Percentiles rank a stretch among this genome's conserved stretches.
These are phyloP conservation scores for Lerema accius DNA, from an alignment of 1,140 invertebrate species.

Conservation along the genomic window DNA sequence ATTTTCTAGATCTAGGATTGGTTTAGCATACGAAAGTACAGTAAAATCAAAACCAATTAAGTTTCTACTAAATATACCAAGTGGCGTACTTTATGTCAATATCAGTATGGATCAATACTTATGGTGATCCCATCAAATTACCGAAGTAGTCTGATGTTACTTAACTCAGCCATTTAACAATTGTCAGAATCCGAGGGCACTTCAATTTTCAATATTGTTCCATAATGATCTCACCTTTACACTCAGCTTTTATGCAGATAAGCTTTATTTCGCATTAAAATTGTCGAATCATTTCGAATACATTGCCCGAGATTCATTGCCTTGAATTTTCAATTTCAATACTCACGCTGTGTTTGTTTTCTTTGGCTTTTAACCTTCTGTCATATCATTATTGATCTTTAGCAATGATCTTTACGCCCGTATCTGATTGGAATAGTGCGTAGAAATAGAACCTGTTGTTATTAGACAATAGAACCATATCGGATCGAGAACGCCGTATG, in stretches of 20 bases:
- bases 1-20: no score
- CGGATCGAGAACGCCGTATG: constrained; percentile 41
- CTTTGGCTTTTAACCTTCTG: constrained; percentile 35
- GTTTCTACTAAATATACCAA: no score
- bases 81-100: no score
- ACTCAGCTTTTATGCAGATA: constrained; percentile 23
- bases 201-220: constrained; percentile 54
- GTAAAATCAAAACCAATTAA: no score
- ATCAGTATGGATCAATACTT: no score
- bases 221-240: constrained; percentile 58
- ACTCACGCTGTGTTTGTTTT: constrained; percentile 45
- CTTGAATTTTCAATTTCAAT: constrained; percentile 51
- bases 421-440: constrained; percentile 41
- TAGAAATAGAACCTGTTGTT: constrained; percentile 44
- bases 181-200: no score
- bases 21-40: no score
- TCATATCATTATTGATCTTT: constrained; percentile 35
- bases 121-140: no score
- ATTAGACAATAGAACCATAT: constrained; percentile 47
- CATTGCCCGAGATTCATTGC: constrained; percentile 35
- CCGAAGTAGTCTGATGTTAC: no score
- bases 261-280: constrained; percentile 25
- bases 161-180: no score
- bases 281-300: constrained; percentile 48
- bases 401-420: constrained; percentile 39